Percentiles rank a stretch among this genome's conserved stretches.
phyloP scores from a whole-genome alignment of 2,113 vertebrate species.

The Coreoperca whiteheadi region DNA sequence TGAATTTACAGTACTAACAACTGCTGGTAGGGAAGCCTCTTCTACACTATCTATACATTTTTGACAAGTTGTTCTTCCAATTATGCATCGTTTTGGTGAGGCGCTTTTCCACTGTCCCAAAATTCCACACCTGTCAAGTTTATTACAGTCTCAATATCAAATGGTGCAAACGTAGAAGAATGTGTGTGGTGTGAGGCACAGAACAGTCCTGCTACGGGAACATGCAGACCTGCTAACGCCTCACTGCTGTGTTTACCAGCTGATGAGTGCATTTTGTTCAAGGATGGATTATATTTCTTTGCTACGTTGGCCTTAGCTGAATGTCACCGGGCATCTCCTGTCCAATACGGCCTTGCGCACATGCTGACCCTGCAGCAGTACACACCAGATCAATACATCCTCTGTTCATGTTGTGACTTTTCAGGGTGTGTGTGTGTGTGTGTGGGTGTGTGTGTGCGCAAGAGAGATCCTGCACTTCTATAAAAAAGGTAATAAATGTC shows the following conservation, averaged over 20 bases:
- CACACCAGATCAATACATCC: conserved; percentile 70
- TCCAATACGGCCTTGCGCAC: conserved; percentile 70
- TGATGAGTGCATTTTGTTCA: conserved; percentile 61
- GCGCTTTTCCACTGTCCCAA: not conserved
- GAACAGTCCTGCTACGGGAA: conserved; percentile 53
- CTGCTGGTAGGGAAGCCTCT: not conserved
- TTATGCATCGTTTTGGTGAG: not conserved
- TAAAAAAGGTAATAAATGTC: conserved; percentile 44
- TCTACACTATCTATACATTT: not conserved
- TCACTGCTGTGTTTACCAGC: conserved; percentile 40
- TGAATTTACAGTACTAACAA: too few relatives aligned
- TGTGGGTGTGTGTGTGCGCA: conserved; percentile 21
- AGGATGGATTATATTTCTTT: conserved; percentile 70
- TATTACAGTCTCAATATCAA: conserved; percentile 39
- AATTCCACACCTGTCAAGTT: conserved; percentile 26
- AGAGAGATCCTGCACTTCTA: conserved; percentile 18
- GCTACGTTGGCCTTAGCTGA: conserved; percentile 75
- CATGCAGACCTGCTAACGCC: conserved; percentile 51
- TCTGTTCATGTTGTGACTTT: conserved; percentile 39
- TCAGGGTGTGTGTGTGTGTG: conserved; percentile 27
- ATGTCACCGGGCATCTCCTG: conserved; percentile 77
- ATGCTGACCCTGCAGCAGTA: conserved; percentile 75
- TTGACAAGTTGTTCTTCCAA: not conserved
- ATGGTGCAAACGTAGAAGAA: conserved; percentile 37
- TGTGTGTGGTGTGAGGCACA: conserved; percentile 42